phyloP scores from a whole-genome alignment of 2,888 invertebrate genomes.

The Galerucella nymphaeae region DNA sequence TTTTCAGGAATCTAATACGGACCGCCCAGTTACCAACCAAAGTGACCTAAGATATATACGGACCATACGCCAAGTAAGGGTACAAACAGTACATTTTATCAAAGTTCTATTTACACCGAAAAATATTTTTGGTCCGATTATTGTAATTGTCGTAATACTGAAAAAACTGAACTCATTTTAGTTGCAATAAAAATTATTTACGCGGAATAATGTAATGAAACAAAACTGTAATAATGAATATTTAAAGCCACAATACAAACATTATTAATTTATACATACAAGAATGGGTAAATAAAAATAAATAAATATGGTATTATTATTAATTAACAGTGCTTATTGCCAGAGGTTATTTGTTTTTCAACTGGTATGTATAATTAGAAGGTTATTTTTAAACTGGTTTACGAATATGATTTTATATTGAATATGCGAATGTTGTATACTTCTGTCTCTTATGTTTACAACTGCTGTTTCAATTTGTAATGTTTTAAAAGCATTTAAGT shows the following conservation, averaged over 20 bases:
- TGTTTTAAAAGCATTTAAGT: neutral
- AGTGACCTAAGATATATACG: too few species aligned
- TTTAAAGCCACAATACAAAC: conserved; percentile 41
- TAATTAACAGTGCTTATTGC: conserved; percentile 45
- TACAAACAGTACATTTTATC: neutral
- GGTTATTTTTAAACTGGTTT: conserved; percentile 39
- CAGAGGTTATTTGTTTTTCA: conserved; percentile 50
- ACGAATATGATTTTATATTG: conserved; percentile 32
- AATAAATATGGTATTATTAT: conserved; percentile 50
- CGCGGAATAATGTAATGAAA: conserved; percentile 21
- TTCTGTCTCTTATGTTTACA: conserved; percentile 6
- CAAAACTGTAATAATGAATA: conserved; percentile 29
- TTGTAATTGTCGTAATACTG: neutral
- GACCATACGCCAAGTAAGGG: neutral
- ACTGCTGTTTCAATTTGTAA: neutral
- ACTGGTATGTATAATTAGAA: conserved; percentile 38
- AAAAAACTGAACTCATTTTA: conserved; percentile 9
- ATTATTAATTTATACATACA: conserved; percentile 33
- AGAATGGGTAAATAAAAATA: conserved; percentile 45
- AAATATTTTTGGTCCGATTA: neutral
- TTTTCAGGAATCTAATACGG: too few species aligned
- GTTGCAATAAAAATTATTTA: conserved; percentile 14
- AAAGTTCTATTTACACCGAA: too few species aligned
- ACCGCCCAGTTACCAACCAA: too few species aligned
- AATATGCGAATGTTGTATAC: conserved; percentile 12